A percentile compares a stretch with the other conserved stretches of the same genome.
Evolutionary conservation across 2,888 invertebrate species (phyloP).

Genomic region (Protonemura montana): DNA sequence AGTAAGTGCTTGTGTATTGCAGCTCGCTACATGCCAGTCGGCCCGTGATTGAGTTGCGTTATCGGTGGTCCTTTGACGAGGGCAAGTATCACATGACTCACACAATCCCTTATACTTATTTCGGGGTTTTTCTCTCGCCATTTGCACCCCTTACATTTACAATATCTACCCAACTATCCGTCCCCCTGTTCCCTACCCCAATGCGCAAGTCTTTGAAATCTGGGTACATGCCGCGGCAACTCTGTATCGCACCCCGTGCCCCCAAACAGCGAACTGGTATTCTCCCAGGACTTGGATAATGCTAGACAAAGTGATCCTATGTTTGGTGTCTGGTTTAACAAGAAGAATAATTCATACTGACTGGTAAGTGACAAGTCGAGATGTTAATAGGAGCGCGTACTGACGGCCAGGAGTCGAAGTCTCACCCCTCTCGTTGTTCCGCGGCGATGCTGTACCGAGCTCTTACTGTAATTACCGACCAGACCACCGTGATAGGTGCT

Average conservation of each 20-base stretch:
- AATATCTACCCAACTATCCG: constrained; percentile 7
- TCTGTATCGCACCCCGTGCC: background rate
- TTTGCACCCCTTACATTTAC: constrained; percentile 36
- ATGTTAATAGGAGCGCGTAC: constrained; percentile 31
- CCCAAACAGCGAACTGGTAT: background rate
- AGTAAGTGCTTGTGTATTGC: constrained; percentile 16
- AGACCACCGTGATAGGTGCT: constrained; percentile 33
- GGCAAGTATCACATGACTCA: constrained; percentile 28
- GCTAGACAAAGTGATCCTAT: constrained; percentile 44
- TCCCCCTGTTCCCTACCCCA: constrained; percentile 19
- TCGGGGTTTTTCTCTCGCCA: constrained; percentile 36
- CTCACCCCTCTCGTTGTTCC: constrained; percentile 20
- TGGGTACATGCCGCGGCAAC: background rate
- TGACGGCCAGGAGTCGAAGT: constrained; percentile 35
- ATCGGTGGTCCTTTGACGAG: constrained; percentile 29
- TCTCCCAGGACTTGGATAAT: constrained; percentile 16
- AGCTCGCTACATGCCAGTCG: background rate
- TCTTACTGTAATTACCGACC: constrained; percentile 42
- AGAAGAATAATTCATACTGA: constrained; percentile 49
- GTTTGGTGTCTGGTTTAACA: constrained; percentile 49
- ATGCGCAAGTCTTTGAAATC: constrained; percentile 38
- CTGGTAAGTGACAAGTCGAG: constrained; percentile 25
- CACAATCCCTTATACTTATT: constrained; percentile 21
- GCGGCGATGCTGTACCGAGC: constrained; percentile 10
- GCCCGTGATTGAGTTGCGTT: background rate